A percentile compares a stretch with the other conserved stretches of the same genome.
phyloP scores from a whole-genome alignment of 1,140 invertebrate species.

The Calliphora vicina region DNA sequence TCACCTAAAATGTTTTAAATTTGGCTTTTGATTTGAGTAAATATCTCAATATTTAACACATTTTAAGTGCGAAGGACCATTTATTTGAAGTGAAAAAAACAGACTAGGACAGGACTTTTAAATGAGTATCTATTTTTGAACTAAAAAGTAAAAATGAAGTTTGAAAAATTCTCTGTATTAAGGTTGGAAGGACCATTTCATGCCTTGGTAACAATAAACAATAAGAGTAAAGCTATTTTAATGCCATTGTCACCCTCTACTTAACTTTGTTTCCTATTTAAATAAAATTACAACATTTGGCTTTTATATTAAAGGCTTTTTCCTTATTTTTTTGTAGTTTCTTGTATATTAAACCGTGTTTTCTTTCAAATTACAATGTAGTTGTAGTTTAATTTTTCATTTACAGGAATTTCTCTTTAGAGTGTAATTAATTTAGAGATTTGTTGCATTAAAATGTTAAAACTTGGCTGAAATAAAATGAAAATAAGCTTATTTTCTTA shows the following conservation, averaged over 20 bases:
- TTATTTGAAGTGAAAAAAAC: too few species aligned
- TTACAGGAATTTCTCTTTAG: constrained; percentile 5
- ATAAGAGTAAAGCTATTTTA: too few species aligned
- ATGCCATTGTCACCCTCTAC: neutral
- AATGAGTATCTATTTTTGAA: too few species aligned
- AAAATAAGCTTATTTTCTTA: neutral
- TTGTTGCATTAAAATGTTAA: neutral
- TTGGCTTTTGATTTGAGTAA: too few species aligned
- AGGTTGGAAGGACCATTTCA: too few species aligned
- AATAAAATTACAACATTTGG: neutral
- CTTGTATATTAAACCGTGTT: neutral
- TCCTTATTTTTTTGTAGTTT: neutral
- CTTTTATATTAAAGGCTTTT: neutral
- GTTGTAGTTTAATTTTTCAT: neutral
- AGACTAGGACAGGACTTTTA: too few species aligned
- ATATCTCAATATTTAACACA: too few species aligned
- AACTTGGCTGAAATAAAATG: neutral
- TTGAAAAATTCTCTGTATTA: too few species aligned
- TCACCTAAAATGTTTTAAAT: too few species aligned
- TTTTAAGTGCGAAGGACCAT: too few species aligned
- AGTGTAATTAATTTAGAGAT: constrained; percentile 6
- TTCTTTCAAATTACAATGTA: neutral
- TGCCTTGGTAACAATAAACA: neutral
- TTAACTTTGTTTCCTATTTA: neutral
- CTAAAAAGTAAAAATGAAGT: too few species aligned